These are phyloP conservation scores for Apodemia zela DNA, from an alignment of 2,888 invertebrate genomes.

Conservation along the genomic window DNA sequence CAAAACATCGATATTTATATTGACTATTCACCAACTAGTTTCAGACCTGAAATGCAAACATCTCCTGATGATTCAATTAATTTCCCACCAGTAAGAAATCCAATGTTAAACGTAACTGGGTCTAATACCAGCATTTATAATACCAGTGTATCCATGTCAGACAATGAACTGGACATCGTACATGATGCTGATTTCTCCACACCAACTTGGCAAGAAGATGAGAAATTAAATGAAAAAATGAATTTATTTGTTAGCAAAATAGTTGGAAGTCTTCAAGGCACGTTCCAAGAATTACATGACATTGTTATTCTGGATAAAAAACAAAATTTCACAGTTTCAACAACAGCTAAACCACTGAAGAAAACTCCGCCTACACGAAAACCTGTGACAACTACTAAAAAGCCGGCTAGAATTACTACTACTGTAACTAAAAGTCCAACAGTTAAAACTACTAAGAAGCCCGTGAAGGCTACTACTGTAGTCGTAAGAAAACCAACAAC, in stretches of 20 bases:
- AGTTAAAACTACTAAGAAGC: constrained; percentile 65
- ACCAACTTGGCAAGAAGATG: constrained; percentile 88
- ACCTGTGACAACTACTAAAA: constrained; percentile 69
- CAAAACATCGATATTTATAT: constrained; percentile 52
- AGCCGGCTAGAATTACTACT: constrained; percentile 56
- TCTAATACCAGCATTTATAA: constrained; percentile 71
- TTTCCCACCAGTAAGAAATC: constrained; percentile 92
- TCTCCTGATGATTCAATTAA: constrained; percentile 86
- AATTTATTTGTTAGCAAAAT: constrained; percentile 91
- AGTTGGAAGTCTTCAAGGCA: constrained; percentile 90
- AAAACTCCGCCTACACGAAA: constrained; percentile 46
- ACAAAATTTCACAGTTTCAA: constrained; percentile 61
- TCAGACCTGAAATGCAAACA: constrained; percentile 81
- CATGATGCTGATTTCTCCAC: constrained; percentile 86
- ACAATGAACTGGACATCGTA: constrained; percentile 70
- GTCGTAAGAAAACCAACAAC: constrained; percentile 38
- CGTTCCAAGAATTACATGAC: constrained; percentile 89
- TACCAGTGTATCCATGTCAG: constrained; percentile 73
- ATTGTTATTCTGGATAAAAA: constrained; percentile 82
- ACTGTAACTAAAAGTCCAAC: constrained; percentile 59
- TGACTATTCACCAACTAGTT: constrained; percentile 57
- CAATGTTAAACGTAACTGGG: constrained; percentile 87
- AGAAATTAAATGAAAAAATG: constrained; percentile 88
- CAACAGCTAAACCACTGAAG: constrained; percentile 63
- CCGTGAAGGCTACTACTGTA: constrained; percentile 43